Evolutionary conservation across 2,888 invertebrate species (phyloP), one percentile per base, ranked within the genome.

Genomic region (Thecophora atra): DNA sequence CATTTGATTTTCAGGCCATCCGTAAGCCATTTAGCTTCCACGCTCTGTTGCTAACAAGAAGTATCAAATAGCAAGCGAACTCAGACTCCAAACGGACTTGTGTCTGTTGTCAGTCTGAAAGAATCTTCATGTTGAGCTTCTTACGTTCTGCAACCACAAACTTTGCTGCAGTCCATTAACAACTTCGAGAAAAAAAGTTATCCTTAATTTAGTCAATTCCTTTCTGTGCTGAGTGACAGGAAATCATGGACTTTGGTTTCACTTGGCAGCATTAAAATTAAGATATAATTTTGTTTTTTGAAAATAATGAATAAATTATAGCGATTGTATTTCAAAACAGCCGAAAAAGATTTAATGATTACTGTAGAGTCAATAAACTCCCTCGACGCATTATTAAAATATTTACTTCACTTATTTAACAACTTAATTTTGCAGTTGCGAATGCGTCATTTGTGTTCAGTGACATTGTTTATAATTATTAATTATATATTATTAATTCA

Each of bases 161-260:
- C 78, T 80, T 75, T 80, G 79, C 77, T 76, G 79, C 80, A 76
- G 78, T 24, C 80, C 82, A 80, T 82, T 82, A 76, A 72, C 71
- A 58, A 65, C 37, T 60, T 68, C 65, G 30, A n/a, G n/a, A 62
- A 19, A 54, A 54, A 21, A 75, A 65, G 72, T 70, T 70, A 63
- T 69, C 72, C 47, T 26, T 42, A 47, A 51, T 70, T 44, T 51
- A 51, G 37, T 62, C 4, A 15, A 15, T 66, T 26, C 15, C 30
- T 21, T 11, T 26, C 15, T 24, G 19, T 60, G 52, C 15, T 24
- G 26, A 24, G 54, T 60, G 67, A 67, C 72, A 70, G 74, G 74
- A 72, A 71, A 71, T 72, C 56, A 67, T 69, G 58, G 72, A 37
- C 37, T 37, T 37, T 11, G 37, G 37, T 8, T 37, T 6, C 37